phyloP scores from a whole-genome alignment of 2,888 invertebrate species.

The Drosophila mettleri region DNA sequence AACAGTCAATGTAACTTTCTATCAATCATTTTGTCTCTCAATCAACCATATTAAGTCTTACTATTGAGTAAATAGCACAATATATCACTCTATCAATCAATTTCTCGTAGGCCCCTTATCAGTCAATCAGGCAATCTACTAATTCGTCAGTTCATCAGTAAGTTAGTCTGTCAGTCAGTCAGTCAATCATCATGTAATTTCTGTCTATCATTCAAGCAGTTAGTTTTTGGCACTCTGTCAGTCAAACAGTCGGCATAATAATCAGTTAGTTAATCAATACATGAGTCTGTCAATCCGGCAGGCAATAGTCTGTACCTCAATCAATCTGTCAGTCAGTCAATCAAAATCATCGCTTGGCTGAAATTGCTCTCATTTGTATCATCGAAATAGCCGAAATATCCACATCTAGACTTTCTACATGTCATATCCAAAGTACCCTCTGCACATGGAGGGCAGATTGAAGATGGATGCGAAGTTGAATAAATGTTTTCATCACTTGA shows the following conservation, averaged over 20 bases:
- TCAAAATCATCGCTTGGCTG: too few species aligned
- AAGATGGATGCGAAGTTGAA: conserved; percentile 12
- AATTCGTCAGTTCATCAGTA: not conserved
- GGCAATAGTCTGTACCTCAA: too few species aligned
- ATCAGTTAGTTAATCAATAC: too few species aligned
- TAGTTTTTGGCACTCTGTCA: not conserved
- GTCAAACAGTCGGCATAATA: not conserved
- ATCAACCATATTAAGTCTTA: too few species aligned
- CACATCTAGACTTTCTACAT: not conserved
- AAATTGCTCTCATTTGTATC: too few species aligned
- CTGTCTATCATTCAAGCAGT: not conserved
- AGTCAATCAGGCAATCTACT: too few species aligned
- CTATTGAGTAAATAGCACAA: too few species aligned
- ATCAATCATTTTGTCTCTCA: not conserved
- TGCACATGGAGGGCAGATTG: conserved; percentile 1
- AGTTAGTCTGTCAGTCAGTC: not conserved
- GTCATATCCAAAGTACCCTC: not conserved
- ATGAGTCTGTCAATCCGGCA: too few species aligned
- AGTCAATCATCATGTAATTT: not conserved
- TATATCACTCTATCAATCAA: not conserved
- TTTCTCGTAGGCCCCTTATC: too few species aligned
- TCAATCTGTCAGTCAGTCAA: not conserved
- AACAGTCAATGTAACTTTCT: not conserved
- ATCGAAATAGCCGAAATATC: not conserved
- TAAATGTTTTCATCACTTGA: conserved; percentile 23